phyloP scores from a whole-genome alignment of 2,797 vertebrate species.

The Sylvilagus floridanus region DNA sequence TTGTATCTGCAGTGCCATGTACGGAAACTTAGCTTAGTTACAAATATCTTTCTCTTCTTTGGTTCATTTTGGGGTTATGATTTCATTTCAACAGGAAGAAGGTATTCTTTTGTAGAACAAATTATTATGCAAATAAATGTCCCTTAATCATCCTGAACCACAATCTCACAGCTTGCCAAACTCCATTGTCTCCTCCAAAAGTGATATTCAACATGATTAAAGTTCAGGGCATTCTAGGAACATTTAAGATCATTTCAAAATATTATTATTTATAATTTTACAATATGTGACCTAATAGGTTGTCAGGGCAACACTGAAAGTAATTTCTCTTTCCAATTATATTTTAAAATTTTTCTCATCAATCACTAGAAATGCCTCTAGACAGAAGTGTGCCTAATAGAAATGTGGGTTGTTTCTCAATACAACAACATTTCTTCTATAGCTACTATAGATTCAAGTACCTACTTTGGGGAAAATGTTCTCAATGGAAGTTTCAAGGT shows the following conservation, averaged over 20 bases:
- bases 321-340: not conserved
- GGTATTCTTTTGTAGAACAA: not conserved
- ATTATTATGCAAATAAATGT: not conserved
- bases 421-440: not conserved
- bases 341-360: not conserved
- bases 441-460: not conserved
- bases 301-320: not conserved
- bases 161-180: not conserved
- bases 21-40: too few species aligned
- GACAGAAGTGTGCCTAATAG: not conserved
- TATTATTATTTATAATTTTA: not conserved
- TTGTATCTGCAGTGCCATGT: too few species aligned
- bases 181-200: not conserved
- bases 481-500: not conserved
- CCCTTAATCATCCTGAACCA: not conserved
- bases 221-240: not conserved
- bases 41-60: not conserved
- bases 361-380: not conserved
- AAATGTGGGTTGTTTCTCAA: not conserved
- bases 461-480: not conserved
- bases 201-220: not conserved
- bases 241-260: not conserved
- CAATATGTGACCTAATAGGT: not conserved
- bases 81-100: constrained; percentile 15
- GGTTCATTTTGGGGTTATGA: not conserved